Percentiles rank a stretch among this genome's conserved stretches.
Evolutionary conservation across 2,888 invertebrate genomes (phyloP).

Genomic region (Acleris laterana): DNA sequence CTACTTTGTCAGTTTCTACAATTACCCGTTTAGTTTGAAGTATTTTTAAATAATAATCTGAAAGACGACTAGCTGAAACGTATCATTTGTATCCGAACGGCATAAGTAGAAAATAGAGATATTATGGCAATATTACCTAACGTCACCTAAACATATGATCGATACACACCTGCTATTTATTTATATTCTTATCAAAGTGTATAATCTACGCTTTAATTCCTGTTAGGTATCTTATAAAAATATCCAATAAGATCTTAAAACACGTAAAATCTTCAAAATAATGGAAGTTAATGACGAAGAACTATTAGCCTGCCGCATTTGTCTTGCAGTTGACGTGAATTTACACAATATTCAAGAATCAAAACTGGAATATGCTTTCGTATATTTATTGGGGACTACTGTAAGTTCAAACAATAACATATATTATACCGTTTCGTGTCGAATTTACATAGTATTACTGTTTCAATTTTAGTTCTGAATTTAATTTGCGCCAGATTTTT

Average conservation of each 20-base stretch:
- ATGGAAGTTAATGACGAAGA: not conserved
- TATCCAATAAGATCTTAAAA: too few relatives aligned
- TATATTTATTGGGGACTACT: not conserved
- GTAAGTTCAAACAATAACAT: not conserved
- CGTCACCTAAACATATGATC: slow-evolving; percentile 3
- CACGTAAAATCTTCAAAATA: not conserved
- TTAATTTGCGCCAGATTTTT: too few relatives aligned
- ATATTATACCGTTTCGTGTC: not conserved
- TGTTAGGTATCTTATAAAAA: not conserved
- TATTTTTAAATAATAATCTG: too few relatives aligned
- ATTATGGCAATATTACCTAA: not conserved
- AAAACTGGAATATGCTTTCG: not conserved
- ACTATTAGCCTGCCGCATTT: slow-evolving; percentile 4
- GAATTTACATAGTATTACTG: not conserved
- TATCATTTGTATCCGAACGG: not conserved
- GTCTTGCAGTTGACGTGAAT: slow-evolving; percentile 2
- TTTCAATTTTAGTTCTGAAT: not conserved
- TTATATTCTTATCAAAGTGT: not conserved
- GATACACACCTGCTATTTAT: slow-evolving; percentile 1
- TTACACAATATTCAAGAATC: slow-evolving; percentile 2
- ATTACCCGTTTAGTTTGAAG: too few relatives aligned
- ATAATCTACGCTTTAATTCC: not conserved
- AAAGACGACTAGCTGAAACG: too few relatives aligned
- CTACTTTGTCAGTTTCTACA: too few relatives aligned
- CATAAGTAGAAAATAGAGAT: not conserved